A percentile compares a stretch with the other conserved stretches of the same genome.
These are phyloP conservation scores for Perca schrenkii DNA, from an alignment of 2,113 vertebrate species.

Conservation along the genomic window DNA sequence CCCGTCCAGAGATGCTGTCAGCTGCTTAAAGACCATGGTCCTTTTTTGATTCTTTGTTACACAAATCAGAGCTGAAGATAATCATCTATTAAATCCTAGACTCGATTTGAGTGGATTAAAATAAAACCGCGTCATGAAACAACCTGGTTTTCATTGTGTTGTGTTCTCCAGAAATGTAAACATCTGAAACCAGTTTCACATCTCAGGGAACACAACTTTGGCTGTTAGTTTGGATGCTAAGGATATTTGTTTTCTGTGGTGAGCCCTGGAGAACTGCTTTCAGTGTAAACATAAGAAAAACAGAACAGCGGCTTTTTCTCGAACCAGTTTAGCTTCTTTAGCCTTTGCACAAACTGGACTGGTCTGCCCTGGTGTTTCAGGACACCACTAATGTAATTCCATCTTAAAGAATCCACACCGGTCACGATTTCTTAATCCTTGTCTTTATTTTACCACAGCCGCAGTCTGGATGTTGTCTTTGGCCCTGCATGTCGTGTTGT, in stretches of 20 bases:
- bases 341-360: constrained; percentile 32
- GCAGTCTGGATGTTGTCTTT: constrained; percentile 64
- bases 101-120: constrained; percentile 61
- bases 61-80: constrained; percentile 73
- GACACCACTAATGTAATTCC: constrained; percentile 49
- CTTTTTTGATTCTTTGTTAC: constrained; percentile 69
- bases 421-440: constrained; percentile 35
- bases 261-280: not conserved
- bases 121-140: constrained; percentile 38
- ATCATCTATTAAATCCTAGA: constrained; percentile 59
- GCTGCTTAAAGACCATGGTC: constrained; percentile 50
- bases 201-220: constrained; percentile 21
- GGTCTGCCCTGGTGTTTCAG: constrained; percentile 20
- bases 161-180: constrained; percentile 57
- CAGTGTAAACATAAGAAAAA: not conserved
- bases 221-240: constrained; percentile 13
- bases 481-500: constrained; percentile 53
- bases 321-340: not conserved
- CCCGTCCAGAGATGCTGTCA: constrained; percentile 65
- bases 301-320: not conserved
- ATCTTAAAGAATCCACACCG: constrained; percentile 30
- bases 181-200: constrained; percentile 57
- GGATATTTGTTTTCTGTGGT: not conserved
- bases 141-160: constrained; percentile 56
- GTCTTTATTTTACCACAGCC: constrained; percentile 59